These are phyloP conservation scores for Myathropa florea DNA, from an alignment of 2,888 invertebrate genomes.

Conservation along the genomic window DNA sequence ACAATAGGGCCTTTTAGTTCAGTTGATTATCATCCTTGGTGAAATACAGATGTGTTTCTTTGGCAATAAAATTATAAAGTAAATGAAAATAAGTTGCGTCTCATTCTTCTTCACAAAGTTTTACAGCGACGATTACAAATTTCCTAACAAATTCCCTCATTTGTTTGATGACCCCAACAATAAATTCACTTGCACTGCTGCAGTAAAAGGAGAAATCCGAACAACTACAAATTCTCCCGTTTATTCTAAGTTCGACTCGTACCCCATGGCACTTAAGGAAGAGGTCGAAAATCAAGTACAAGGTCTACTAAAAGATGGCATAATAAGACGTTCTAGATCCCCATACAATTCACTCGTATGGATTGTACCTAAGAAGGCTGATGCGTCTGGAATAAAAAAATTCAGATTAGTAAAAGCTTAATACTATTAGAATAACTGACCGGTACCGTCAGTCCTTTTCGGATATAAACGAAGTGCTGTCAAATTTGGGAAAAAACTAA, in stretches of 20 bases:
- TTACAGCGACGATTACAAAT: too few relatives aligned
- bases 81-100: too few relatives aligned
- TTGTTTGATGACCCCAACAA: slow-evolving; percentile 28
- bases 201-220: slow-evolving; percentile 41
- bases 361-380: slow-evolving; percentile 36
- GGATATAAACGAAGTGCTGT: slow-evolving; percentile 22
- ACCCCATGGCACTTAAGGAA: slow-evolving; percentile 23
- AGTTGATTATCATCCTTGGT: too few relatives aligned
- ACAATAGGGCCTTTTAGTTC: too few relatives aligned
- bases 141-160: not conserved
- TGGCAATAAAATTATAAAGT: too few relatives aligned
- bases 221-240: slow-evolving; percentile 37
- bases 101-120: too few relatives aligned
- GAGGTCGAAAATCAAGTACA: slow-evolving; percentile 43
- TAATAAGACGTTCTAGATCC: slow-evolving; percentile 45
- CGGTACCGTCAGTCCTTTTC: slow-evolving; percentile 35
- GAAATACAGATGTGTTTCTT: too few relatives aligned
- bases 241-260: slow-evolving; percentile 40
- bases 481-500: not conserved
- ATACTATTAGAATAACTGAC: slow-evolving; percentile 19
- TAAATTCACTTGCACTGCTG: slow-evolving; percentile 33
- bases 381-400: slow-evolving; percentile 6
- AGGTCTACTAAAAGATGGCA: slow-evolving; percentile 28
- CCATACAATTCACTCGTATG: slow-evolving; percentile 53
- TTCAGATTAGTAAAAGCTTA: slow-evolving; percentile 20